phyloP scores from a whole-genome alignment of 2,797 vertebrate genomes.

The Adelosebastes latens region DNA sequence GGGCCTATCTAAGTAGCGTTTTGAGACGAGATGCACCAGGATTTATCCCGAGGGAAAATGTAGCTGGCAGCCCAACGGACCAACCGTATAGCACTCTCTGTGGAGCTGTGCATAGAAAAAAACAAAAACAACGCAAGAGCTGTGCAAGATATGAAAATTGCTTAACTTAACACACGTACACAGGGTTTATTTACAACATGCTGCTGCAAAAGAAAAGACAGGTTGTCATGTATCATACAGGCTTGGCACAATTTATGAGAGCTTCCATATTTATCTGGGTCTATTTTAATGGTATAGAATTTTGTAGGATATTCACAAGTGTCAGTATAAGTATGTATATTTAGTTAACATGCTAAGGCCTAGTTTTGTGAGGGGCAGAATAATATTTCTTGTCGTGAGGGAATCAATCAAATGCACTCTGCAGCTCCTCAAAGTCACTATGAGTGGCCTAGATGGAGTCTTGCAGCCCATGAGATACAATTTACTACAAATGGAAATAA shows the following conservation, averaged over 20 bases:
- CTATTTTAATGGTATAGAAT: background rate
- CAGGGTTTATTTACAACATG: conserved; percentile 32
- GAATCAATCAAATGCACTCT: conserved; percentile 48
- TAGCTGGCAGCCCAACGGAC: conserved; percentile 63
- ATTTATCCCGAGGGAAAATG: conserved; percentile 59
- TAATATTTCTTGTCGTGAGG: conserved; percentile 19
- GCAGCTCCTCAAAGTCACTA: conserved; percentile 35
- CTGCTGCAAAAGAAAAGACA: conserved; percentile 2
- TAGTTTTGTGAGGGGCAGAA: conserved; percentile 20
- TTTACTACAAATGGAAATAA: conserved; percentile 34
- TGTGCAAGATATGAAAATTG: conserved; percentile 53
- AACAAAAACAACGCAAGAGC: background rate
- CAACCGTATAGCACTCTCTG: conserved; percentile 39
- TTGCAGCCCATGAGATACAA: conserved; percentile 29
- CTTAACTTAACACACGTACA: conserved; percentile 30
- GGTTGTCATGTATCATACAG: conserved; percentile 30
- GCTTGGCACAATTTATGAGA: conserved; percentile 13
- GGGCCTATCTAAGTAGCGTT: conserved; percentile 67
- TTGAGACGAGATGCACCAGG: conserved; percentile 61
- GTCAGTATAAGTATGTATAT: background rate
- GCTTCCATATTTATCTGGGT: conserved; percentile 38
- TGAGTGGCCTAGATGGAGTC: conserved; percentile 43
- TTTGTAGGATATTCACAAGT: background rate
- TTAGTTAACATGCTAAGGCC: conserved; percentile 1
- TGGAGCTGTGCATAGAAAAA: conserved; percentile 21